Conservation (phyloP, 2,113 vertebrate genomes). For the Periophthalmus modestus region DNA sequence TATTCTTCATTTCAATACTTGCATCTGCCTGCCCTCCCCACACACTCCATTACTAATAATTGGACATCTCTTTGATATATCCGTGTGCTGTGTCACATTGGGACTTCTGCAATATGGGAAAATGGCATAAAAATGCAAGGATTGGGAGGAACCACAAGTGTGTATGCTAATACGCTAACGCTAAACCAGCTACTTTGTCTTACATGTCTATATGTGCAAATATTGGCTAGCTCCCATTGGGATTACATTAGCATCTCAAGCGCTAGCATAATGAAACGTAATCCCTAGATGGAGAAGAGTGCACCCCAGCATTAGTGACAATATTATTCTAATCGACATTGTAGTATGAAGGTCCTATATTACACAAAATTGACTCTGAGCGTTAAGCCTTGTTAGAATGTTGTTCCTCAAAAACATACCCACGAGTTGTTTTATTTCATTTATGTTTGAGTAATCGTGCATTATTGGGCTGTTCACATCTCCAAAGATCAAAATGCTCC, state of each 20-base stretch:
- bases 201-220: slow-evolving; percentile 31
- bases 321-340: not conserved
- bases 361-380: too few species aligned
- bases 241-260: slow-evolving; percentile 39
- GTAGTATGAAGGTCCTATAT: not conserved
- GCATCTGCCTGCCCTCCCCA: slow-evolving; percentile 52
- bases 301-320: not conserved
- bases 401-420: too few species aligned
- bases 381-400: too few species aligned
- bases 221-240: slow-evolving; percentile 32
- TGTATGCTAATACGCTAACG: not conserved
- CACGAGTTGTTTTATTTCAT: too few species aligned
- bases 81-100: slow-evolving; percentile 45
- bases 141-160: slow-evolving; percentile 38
- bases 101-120: slow-evolving; percentile 74
- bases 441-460: too few species aligned
- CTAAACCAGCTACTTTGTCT: slow-evolving; percentile 20
- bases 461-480: too few species aligned
- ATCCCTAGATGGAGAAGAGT: slow-evolving; percentile 47
- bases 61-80: slow-evolving; percentile 39
- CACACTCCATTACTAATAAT: slow-evolving; percentile 58
- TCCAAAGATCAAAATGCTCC: too few species aligned
- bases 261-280: slow-evolving; percentile 32
- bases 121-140: slow-evolving; percentile 66
- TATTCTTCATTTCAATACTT: slow-evolving; percentile 52